Conservation (phyloP, 2,888 invertebrate genomes). For the Phaedon cochleariae region DNA sequence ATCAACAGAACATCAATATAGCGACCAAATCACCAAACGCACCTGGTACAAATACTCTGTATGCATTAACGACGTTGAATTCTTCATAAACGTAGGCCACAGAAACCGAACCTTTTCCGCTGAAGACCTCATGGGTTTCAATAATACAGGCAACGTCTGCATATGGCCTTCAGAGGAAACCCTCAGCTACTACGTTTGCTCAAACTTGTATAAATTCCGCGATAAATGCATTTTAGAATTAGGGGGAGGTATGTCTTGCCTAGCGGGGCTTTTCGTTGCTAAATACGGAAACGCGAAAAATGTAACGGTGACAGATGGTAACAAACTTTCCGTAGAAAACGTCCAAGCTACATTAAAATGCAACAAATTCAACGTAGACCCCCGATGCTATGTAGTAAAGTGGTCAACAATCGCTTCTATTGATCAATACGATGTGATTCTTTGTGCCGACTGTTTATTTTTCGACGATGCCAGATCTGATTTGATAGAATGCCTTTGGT, state of each 20-base stretch:
- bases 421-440: slow-evolving; percentile 72
- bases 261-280: slow-evolving; percentile 78
- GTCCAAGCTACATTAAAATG: slow-evolving; percentile 71
- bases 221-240: slow-evolving; percentile 77
- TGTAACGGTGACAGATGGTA: slow-evolving; percentile 81
- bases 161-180: slow-evolving; percentile 85
- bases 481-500: slow-evolving; percentile 74
- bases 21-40: slow-evolving; percentile 61
- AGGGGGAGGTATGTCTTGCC: slow-evolving; percentile 86
- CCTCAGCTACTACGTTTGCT: slow-evolving; percentile 73
- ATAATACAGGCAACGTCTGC: slow-evolving; percentile 82
- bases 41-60: slow-evolving; percentile 73
- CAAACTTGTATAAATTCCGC: slow-evolving; percentile 71
- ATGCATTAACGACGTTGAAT: slow-evolving; percentile 62
- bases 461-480: slow-evolving; percentile 77
- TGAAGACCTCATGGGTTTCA: slow-evolving; percentile 80
- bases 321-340: slow-evolving; percentile 78
- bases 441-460: slow-evolving; percentile 83
- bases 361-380: slow-evolving; percentile 68
- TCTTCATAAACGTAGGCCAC: slow-evolving; percentile 68
- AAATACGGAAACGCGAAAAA: slow-evolving; percentile 71
- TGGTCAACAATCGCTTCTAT: slow-evolving; percentile 62
- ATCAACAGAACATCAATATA: slow-evolving; percentile 28
- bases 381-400: slow-evolving; percentile 65
- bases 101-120: slow-evolving; percentile 72